Conservation (phyloP, 2,113 vertebrate genomes). For the Ophthalmolycus amberensis region DNA sequence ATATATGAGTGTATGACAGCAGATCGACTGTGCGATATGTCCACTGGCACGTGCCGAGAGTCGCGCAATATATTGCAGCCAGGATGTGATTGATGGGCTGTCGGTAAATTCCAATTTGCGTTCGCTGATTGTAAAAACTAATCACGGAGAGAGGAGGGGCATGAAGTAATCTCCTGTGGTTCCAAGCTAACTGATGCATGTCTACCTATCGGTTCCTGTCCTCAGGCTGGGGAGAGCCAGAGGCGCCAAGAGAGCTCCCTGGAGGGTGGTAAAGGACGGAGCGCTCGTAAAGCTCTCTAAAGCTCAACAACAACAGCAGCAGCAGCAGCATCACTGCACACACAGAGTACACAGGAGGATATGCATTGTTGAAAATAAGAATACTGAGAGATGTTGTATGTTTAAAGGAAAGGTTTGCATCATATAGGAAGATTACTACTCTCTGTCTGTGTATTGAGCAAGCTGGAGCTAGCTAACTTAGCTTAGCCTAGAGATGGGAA, state of each 20-base stretch:
- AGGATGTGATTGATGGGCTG: slow-evolving; percentile 72
- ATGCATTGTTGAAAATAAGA: neutral
- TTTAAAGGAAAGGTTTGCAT: neutral
- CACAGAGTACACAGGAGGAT: neutral
- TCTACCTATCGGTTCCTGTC: slow-evolving; percentile 39
- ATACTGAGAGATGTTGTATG: neutral
- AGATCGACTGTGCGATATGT: slow-evolving; percentile 55
- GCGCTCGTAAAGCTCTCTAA: slow-evolving; percentile 12
- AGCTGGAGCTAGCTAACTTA: neutral
- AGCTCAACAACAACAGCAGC: neutral
- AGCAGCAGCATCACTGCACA: neutral
- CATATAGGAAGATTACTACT: neutral
- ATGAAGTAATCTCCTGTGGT: slow-evolving; percentile 46
- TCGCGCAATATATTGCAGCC: slow-evolving; percentile 54
- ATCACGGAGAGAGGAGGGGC: slow-evolving; percentile 54
- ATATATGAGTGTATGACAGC: slow-evolving; percentile 31
- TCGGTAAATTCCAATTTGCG: slow-evolving; percentile 73
- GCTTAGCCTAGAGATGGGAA: neutral
- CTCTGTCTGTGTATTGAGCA: neutral
- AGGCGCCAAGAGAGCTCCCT: slow-evolving; percentile 65
- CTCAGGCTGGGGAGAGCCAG: slow-evolving; percentile 33
- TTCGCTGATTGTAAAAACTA: slow-evolving; percentile 72
- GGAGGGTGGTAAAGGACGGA: slow-evolving; percentile 57
- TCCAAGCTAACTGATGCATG: slow-evolving; percentile 30
- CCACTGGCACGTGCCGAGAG: slow-evolving; percentile 37